Evolutionary conservation across 2,888 invertebrate species (phyloP).

Genomic region (Ceriagrion tenellum): DNA sequence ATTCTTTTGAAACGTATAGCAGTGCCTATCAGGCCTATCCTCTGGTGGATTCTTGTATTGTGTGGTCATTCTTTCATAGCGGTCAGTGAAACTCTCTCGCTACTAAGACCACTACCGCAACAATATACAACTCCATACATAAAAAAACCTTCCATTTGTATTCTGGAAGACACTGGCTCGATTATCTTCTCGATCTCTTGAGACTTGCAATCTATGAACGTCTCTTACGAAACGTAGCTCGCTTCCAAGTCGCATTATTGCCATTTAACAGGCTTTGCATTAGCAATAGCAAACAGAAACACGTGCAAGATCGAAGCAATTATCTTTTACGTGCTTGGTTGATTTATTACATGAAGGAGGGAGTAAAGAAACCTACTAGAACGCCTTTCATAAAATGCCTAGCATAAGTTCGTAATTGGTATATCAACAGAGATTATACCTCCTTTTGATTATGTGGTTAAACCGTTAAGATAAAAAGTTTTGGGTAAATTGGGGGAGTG

Average conservation of each 20-base stretch:
- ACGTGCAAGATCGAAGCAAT: background rate
- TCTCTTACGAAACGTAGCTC: background rate
- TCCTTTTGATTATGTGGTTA: background rate
- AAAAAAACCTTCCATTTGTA: conserved; percentile 16
- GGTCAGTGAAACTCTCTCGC: background rate
- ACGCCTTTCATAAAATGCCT: background rate
- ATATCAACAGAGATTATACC: background rate
- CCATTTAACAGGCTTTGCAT: background rate
- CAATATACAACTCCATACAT: background rate
- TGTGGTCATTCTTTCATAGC: background rate
- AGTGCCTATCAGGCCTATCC: background rate
- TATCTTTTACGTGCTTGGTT: background rate
- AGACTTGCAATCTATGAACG: background rate
- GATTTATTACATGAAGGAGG: background rate
- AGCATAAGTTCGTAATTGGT: background rate
- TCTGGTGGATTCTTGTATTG: background rate
- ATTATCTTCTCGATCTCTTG: background rate
- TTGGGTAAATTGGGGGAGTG: no score
- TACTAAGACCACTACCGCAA: background rate
- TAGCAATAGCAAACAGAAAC: background rate
- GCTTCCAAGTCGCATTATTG: background rate
- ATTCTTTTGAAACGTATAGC: background rate
- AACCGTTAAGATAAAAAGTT: no score
- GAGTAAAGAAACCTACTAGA: background rate
- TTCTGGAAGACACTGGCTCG: background rate